These are phyloP conservation scores for Pomatostomus ruficeps DNA, from an alignment of 2,113 vertebrate genomes.

Conservation along the genomic window DNA sequence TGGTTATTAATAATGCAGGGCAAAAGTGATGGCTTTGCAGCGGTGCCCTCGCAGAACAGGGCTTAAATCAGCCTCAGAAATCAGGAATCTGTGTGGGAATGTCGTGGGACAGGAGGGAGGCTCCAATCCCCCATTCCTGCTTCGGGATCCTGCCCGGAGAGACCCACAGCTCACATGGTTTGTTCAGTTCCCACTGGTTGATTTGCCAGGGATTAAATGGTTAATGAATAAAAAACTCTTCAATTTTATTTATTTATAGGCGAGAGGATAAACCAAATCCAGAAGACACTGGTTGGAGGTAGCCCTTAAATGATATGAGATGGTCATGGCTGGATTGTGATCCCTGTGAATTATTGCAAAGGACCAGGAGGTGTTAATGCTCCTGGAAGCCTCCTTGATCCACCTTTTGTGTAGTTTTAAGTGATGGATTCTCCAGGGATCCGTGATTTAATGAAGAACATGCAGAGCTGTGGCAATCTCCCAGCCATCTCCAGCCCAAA, in stretches of 20 bases:
- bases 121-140: fast-evolving
- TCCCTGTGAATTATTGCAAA: not conserved
- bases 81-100: not conserved
- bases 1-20: conserved; percentile 36
- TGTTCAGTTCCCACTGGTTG: not conserved
- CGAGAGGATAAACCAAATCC: not conserved
- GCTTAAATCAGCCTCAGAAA: not conserved
- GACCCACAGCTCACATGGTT: not conserved
- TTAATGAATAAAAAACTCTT: not conserved
- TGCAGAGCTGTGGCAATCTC: not conserved
- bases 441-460: not conserved
- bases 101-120: not conserved
- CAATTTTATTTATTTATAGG: not conserved
- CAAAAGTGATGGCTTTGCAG: not conserved
- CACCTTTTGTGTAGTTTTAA: not conserved
- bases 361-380: not conserved
- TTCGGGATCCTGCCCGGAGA: not conserved
- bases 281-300: not conserved
- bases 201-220: not conserved
- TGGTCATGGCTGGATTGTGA: not conserved
- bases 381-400: not conserved
- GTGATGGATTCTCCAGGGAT: not conserved
- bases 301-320: not conserved
- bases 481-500: not conserved
- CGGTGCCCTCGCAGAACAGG: not conserved